Base-by-base conservation (phyloP, 2,113 vertebrate species). In the Cryptotis parvus region DNA sequence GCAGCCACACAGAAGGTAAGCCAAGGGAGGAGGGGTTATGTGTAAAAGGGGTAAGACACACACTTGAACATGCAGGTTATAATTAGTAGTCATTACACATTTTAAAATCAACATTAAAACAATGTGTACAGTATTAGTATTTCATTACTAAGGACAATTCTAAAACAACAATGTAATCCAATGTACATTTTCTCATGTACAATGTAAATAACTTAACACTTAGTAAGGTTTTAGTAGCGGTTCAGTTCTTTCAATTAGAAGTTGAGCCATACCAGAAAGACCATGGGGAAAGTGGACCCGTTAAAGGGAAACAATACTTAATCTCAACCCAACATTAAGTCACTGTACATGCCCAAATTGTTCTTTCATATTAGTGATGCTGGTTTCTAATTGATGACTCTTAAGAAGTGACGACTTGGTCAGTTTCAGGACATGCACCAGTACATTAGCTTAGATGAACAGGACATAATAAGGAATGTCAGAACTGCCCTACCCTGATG, bases 21-120 rank as follows among this genome's bases (percentile, higher is more conserved):
- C 98, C 98, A 97, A 97, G 98, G 96, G 95, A 97, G 98, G 97
- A 98, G 97, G 98, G 97, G 97, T 97, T 98, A 98, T 98, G 98
- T 98, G 98, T 97, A 97, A 98, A 98, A 98, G 98, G 98, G 98
- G 98, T 98, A 98, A 98, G 98, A 98, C 98, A 98, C 97, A 98
- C 97, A 98, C 98, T 98, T 98, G 98, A 98, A 98, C 98, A 98
- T 98, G 98, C 98, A 98, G 96, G 98, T 98, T 98, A 98, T 98
- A 97, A 98, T 98, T 98, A 98, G 97, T 98, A 98, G 87, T 98
- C 97, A 98, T 97, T 97, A 97, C 75, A 96, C 93, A 97, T 96
- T 97, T 97, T 97, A 97, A 98, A 98, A 97, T 97, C 66, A 95
- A 98, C 97, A 98, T 96, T 95, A 98, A 97, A 98, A 98, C 97